A percentile compares a stretch with the other conserved stretches of the same genome.
Evolutionary conservation across 2,888 invertebrate species (phyloP).

Genomic region (Brachylomia viminalis): DNA sequence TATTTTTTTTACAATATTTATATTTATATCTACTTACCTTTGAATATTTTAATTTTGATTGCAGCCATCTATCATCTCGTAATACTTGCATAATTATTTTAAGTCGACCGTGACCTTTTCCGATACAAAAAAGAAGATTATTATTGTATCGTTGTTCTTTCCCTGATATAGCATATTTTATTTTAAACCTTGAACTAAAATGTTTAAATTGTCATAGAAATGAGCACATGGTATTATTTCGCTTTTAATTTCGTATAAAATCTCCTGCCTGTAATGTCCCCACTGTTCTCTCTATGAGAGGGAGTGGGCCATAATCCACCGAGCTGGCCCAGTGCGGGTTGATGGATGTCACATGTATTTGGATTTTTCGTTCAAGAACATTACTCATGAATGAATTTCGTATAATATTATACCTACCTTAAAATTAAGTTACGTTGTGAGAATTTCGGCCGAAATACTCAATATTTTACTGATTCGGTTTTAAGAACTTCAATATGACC

Average conservation of each 20-base stretch:
- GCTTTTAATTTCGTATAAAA: neutral
- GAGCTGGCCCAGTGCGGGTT: no score
- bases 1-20: neutral
- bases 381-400: neutral
- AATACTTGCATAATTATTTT: neutral
- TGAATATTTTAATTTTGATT: constrained; percentile 8
- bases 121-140: neutral
- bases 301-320: no score
- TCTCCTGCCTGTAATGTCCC: no score
- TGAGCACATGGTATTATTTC: neutral
- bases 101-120: neutral
- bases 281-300: no score
- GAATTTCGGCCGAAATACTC: neutral
- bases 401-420: neutral
- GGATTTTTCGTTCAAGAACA: neutral
- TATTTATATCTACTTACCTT: no score
- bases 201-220: no score
- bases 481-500: neutral
- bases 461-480: no score
- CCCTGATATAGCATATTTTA: neutral
- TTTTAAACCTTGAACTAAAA: constrained; percentile 15
- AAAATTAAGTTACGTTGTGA: neutral
- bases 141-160: neutral
- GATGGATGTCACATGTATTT: neutral
- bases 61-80: constrained; percentile 1